Conservation (phyloP, 2,888 invertebrate genomes). For the Didymodactylos carnosus region DNA sequence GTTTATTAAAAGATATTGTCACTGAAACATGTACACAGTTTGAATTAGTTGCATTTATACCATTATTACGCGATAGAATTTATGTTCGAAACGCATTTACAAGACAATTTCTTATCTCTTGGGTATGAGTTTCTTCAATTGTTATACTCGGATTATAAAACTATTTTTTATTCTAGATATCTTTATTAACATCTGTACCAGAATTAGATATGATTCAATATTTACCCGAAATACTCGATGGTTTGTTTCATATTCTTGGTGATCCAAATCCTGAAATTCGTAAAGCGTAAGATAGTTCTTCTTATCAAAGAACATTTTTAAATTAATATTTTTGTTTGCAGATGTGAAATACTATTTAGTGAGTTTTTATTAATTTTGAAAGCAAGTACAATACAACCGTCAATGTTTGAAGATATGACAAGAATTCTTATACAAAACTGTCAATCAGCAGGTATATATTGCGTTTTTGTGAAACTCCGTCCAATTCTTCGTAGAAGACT, state of each 20-base stretch:
- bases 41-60: constrained; percentile 70
- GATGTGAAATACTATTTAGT: constrained; percentile 58
- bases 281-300: constrained; percentile 53
- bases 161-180: constrained; percentile 40
- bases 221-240: constrained; percentile 82
- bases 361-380: constrained; percentile 77
- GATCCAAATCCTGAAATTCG: constrained; percentile 74
- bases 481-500: no score
- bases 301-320: not conserved
- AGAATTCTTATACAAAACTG: constrained; percentile 82
- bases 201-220: constrained; percentile 69
- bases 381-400: constrained; percentile 48
- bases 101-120: constrained; percentile 84
- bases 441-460: constrained; percentile 63
- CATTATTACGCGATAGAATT: constrained; percentile 66
- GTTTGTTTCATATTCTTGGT: constrained; percentile 72
- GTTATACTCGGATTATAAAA: not conserved
- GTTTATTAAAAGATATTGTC: constrained; percentile 12
- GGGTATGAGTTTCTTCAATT: constrained; percentile 45
- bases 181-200: constrained; percentile 78
- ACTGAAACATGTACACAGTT: constrained; percentile 43
- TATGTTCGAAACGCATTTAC: constrained; percentile 73
- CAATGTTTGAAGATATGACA: constrained; percentile 59
- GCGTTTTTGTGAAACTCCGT: no score
- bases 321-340: constrained; percentile 20